Evolutionary conservation across 2,888 invertebrate species (phyloP).

Genomic region (Torymus texanus): DNA sequence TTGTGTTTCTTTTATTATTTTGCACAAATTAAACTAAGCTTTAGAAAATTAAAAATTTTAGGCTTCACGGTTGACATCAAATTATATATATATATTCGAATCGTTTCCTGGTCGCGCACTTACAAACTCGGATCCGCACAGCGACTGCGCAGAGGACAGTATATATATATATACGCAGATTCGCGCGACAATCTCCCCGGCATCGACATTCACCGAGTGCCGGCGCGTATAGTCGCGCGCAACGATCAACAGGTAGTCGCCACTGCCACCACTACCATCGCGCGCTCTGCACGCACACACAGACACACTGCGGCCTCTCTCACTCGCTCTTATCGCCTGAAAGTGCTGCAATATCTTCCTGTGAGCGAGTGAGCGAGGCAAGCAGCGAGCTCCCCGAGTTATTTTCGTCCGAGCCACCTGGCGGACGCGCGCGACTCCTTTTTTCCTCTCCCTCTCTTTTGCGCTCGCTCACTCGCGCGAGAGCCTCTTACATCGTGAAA

Average conservation of each 20-base stretch:
- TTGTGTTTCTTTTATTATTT: no score
- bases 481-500: conserved; percentile 29
- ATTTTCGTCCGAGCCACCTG: conserved; percentile 46
- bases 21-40: no score
- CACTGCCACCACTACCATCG: neutral
- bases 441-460: neutral
- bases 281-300: no score
- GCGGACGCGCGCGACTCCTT: conserved; percentile 30
- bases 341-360: conserved; percentile 32
- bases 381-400: conserved; percentile 7
- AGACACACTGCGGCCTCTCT: neutral
- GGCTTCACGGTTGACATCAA: no score
- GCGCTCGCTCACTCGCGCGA: neutral
- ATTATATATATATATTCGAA: no score
- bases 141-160: no score
- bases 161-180: no score
- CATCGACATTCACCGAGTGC: conserved; percentile 22
- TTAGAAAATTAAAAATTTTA: no score
- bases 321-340: conserved; percentile 20
- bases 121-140: no score
- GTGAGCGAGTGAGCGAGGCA: neutral
- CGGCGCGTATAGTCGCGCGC: neutral
- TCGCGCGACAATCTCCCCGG: no score
- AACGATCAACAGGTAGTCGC: conserved; percentile 35
- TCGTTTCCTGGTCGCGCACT: no score